Conservation (phyloP, 2,113 vertebrate genomes). For the Varanus salvator region DNA sequence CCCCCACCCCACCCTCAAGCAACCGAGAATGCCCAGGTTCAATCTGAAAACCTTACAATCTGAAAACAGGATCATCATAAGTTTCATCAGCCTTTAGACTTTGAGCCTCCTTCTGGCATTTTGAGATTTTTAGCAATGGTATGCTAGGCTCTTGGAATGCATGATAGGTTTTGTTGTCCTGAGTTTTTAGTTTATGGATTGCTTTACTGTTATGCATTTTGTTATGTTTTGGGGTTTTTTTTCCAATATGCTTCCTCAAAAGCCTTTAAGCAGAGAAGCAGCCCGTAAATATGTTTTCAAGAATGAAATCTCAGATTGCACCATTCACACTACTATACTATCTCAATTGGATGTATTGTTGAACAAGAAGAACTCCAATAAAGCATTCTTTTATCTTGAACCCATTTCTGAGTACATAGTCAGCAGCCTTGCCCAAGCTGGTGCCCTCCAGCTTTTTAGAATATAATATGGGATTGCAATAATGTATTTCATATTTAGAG, state of each 20-base stretch:
- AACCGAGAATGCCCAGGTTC: no score
- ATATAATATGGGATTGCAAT: no score
- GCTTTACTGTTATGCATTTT: neutral
- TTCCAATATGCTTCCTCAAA: neutral
- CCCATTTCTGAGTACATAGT: slow-evolving; percentile 66
- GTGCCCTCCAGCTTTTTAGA: no score
- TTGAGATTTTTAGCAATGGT: neutral
- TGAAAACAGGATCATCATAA: no score
- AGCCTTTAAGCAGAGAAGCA: neutral
- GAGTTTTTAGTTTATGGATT: neutral
- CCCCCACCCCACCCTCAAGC: no score
- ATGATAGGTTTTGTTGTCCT: neutral
- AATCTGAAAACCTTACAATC: no score
- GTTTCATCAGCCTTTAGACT: neutral
- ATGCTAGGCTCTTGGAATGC: neutral
- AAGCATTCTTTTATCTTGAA: slow-evolving; percentile 40
- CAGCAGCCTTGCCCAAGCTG: neutral
- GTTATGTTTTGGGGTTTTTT: neutral
- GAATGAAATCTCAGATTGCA: slow-evolving; percentile 35
- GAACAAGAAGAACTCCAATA: slow-evolving; percentile 43
- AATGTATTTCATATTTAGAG: no score
- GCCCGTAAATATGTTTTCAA: neutral
- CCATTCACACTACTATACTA: slow-evolving; percentile 33
- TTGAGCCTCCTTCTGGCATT: neutral
- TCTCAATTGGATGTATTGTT: slow-evolving; percentile 50